Base-by-base conservation (phyloP, 2,797 vertebrate genomes). In the Miichthys miiuy region DNA sequence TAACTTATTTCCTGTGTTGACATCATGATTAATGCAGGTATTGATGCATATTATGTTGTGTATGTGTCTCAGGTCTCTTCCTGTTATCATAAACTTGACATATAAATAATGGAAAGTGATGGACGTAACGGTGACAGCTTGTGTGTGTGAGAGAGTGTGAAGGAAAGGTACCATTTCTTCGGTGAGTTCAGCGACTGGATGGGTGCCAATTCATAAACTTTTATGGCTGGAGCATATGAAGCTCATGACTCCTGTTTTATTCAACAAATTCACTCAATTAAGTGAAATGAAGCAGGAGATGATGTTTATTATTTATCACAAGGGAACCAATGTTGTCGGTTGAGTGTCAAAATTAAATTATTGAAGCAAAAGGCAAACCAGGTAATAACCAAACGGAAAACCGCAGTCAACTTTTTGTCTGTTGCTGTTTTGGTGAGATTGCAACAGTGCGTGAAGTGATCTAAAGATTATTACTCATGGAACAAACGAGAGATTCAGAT, bases 171-270 rank as follows among this genome's bases (percentile, higher is more conserved):
- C 18, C 23, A 13, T 47, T 54, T 44, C 23, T 41, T 44, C 10
- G 41, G 18, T 4, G 20, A 54, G 50, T 30, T 67, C 57, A 25
- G 46, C 2, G 8, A 5, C 42, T 69, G 60, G 70, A 62, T 61
- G 0, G 57, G 13, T 16, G 52, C 48, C 57, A 72, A 25, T 75
- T 78, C 73, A 75, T 82, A 68, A 72, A 79, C 68, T 73, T 87
- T 79, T 60, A 85, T 77, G 70, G 27, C 66, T 7, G 25, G 41
- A 72, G 50, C 42, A 27, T 57, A 68, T 61, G 41, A 71, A 79
- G 44, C 63, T 70, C 73, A 20, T 48, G 20, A 48, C 23, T 81
- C 80, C 57, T 58, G 72, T 83, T 86, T 80, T 50, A 87, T 71
- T 81, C 46, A 72, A 50, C 25, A 64, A 25, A 60, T 72, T 42